Base-by-base conservation (phyloP, 2,797 vertebrate genomes). In the Glossophaga mutica region DNA sequence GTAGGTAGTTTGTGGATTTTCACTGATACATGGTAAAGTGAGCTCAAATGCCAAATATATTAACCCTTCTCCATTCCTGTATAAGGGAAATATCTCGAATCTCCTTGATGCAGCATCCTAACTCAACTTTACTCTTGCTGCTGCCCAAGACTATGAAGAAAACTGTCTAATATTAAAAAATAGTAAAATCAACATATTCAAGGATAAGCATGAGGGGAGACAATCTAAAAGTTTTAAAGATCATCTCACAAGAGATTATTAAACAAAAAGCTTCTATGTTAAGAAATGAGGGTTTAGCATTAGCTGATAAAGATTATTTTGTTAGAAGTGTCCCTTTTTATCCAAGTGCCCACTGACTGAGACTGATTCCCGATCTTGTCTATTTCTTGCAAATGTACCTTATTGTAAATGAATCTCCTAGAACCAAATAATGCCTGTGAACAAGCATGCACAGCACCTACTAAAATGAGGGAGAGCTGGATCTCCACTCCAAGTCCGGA, bases 151-250 rank as follows among this genome's bases (percentile, higher is more conserved):
- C 55, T 42, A 65, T 44, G 67, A 70, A 92, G 76, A 98, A 70
- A 94, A 86, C 37, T 68, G 79, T 39, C 24, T 26, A 59, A 29
- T 57, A 77, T 18, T 50, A 0, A 79, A 52, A 18, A 90, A 21
- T 34, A 91, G 44, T 95, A 94, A 93, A 95, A 94, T 92, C 59
- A 94, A 12, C 15, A 88, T 37, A 48, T 71, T 74, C 88, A 90
- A 67, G 39, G 85, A 91, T 29, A 84, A 46, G 9, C 34, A 37
- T 95, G 4, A 2, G 26, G 21, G 21, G n/a, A 95, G n/a, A 83
- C 52, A 94, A 18, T 82, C 2, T 82, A 85, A 90, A 93, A 15
- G 5, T 29, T 82, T 2, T 82, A 48, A 34, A 37, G 90, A 4
- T 24, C 34, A 90, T 77, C 88, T 81, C 46, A 57, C 0, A 29